Percentiles rank a stretch among this genome's conserved stretches.
Evolutionary conservation across 2,797 vertebrate species (phyloP).

Genomic region (Sebastes cheni): DNA sequence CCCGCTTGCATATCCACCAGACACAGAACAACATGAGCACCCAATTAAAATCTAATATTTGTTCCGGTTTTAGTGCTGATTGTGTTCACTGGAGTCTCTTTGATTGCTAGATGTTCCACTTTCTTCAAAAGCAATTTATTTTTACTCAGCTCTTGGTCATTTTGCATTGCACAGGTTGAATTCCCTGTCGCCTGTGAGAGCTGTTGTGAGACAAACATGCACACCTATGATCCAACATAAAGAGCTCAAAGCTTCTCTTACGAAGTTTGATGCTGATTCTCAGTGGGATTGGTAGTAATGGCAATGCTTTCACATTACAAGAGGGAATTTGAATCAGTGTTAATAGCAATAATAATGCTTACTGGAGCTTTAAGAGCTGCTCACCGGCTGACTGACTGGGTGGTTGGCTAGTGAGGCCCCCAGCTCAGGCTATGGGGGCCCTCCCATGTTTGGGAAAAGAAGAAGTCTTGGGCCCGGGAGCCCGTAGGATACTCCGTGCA

Average conservation of each 20-base stretch:
- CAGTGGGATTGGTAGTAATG: background rate
- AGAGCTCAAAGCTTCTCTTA: background rate
- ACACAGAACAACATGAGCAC: background rate
- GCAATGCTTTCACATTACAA: background rate
- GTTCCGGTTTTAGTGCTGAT: background rate
- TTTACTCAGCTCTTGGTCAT: background rate
- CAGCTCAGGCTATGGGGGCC: conserved; percentile 61
- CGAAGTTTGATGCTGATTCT: background rate
- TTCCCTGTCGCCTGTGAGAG: background rate
- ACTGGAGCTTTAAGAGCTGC: background rate
- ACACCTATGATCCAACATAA: background rate
- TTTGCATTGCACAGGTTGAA: background rate
- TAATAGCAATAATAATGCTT: background rate
- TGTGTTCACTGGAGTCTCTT: background rate
- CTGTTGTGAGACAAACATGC: background rate
- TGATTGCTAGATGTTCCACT: background rate
- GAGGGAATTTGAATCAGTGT: background rate
- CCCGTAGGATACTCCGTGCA: conserved; percentile 52
- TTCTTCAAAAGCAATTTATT: background rate
- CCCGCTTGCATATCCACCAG: background rate
- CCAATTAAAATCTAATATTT: background rate
- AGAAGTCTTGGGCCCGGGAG: conserved; percentile 57
- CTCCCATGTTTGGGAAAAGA: conserved; percentile 71
- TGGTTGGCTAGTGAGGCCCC: conserved; percentile 58
- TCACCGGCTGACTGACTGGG: conserved; percentile 16